phyloP scores from a whole-genome alignment of 2,888 invertebrate genomes.

The Schizaphis graminum region DNA sequence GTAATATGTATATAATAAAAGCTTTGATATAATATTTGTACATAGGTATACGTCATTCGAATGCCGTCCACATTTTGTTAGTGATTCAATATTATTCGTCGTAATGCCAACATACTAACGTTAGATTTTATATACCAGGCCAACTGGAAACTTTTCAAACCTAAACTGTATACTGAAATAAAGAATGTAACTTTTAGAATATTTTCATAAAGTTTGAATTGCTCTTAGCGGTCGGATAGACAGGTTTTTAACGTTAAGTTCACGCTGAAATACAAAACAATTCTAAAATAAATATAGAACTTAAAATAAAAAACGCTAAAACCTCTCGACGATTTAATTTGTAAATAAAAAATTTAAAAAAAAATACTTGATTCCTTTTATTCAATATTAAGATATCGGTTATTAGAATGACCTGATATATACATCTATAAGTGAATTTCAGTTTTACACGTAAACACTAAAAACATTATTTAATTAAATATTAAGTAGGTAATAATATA shows the following conservation, averaged over 20 bases:
- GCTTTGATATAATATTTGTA: background rate
- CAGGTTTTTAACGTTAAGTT: constrained; percentile 23
- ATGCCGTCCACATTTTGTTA: background rate
- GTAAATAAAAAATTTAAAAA: background rate
- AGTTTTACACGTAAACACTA: background rate
- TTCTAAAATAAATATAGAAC: background rate
- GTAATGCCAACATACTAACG: background rate
- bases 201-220: constrained; percentile 51
- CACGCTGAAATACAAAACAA: background rate
- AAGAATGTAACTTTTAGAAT: constrained; percentile 28
- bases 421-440: background rate
- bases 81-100: constrained; percentile 2
- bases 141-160: constrained; percentile 27
- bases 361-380: background rate
- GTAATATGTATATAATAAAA: background rate
- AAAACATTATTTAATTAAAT: background rate
- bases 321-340: background rate
- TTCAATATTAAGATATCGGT: background rate
- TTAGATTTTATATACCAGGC: background rate
- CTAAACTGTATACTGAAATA: constrained; percentile 16
- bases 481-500: background rate
- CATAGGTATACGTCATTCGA: background rate
- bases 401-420: background rate
- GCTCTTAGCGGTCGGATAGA: background rate
- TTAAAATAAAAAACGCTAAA: background rate